Conservation (phyloP, 1,140 invertebrate species). For the Hestina assimilis region DNA sequence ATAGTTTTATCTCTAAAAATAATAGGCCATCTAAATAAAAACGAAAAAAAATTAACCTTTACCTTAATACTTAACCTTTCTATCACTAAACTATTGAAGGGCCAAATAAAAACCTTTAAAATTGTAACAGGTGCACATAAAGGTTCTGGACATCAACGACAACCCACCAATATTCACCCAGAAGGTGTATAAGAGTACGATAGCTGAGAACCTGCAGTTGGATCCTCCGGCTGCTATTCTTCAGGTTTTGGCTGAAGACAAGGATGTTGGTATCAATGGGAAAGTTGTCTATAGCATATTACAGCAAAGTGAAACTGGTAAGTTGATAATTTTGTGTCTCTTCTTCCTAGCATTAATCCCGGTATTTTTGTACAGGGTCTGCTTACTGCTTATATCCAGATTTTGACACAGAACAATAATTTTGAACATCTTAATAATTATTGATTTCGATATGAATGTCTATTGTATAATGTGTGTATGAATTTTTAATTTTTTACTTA, state of each 20-base stretch:
- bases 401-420: neutral
- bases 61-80: no score
- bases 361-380: no score
- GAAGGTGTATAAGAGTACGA: slow-evolving; percentile 85
- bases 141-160: slow-evolving; percentile 90
- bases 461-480: no score
- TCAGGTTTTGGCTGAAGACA: slow-evolving; percentile 87
- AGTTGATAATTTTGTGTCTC: slow-evolving; percentile 3
- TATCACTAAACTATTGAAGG: no score
- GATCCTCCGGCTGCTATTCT: slow-evolving; percentile 88
- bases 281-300: slow-evolving; percentile 87
- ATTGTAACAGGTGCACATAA: slow-evolving; percentile 82
- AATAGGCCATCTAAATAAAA: no score
- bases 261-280: slow-evolving; percentile 87
- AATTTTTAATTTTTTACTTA: no score
- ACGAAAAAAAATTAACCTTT: no score
- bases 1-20: no score
- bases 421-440: neutral
- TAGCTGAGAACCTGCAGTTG: slow-evolving; percentile 90
- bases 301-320: slow-evolving; percentile 74
- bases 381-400: no score
- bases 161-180: slow-evolving; percentile 88
- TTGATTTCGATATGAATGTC: no score
- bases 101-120: no score
- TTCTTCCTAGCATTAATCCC: no score